phyloP scores from a whole-genome alignment of 2,888 invertebrate species.

The Drosophila sordidula region DNA sequence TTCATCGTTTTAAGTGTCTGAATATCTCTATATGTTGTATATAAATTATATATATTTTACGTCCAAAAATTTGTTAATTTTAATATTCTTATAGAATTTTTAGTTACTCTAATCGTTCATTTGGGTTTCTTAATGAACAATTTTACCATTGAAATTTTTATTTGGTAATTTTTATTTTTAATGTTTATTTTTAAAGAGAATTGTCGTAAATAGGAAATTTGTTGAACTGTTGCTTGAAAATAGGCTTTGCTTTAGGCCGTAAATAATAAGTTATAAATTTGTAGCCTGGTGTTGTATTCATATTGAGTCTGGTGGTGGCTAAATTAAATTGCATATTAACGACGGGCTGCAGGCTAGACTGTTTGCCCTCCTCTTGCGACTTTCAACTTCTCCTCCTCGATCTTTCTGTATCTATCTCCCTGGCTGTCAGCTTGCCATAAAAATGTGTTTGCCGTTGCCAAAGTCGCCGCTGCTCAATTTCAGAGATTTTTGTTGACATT shows the following conservation, averaged over 20 bases:
- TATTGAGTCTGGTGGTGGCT: conserved; percentile 2
- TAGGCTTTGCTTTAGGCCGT: background rate
- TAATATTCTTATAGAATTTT: too few species aligned
- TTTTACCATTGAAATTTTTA: too few species aligned
- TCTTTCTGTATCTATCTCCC: background rate
- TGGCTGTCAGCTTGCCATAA: conserved; percentile 8
- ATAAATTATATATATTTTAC: too few species aligned
- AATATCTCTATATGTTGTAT: too few species aligned
- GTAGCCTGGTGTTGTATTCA: background rate
- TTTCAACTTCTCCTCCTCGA: background rate
- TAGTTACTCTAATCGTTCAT: too few species aligned
- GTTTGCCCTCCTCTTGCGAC: background rate
- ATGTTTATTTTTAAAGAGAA: background rate
- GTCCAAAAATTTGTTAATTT: too few species aligned
- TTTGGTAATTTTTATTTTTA: too few species aligned
- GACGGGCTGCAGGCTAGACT: conserved; percentile 6
- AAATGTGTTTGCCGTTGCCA: conserved; percentile 29
- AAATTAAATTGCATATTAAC: conserved; percentile 31
- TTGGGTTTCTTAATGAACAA: too few species aligned
- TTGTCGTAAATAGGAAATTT: too few species aligned
- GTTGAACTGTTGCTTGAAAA: background rate
- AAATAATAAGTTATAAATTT: background rate
- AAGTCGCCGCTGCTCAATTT: conserved; percentile 28
- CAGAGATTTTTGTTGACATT: conserved; percentile 13
- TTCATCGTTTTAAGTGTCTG: too few species aligned